These are phyloP conservation scores for Polyergus mexicanus DNA, from an alignment of 1,140 invertebrate species.

Conservation along the genomic window DNA sequence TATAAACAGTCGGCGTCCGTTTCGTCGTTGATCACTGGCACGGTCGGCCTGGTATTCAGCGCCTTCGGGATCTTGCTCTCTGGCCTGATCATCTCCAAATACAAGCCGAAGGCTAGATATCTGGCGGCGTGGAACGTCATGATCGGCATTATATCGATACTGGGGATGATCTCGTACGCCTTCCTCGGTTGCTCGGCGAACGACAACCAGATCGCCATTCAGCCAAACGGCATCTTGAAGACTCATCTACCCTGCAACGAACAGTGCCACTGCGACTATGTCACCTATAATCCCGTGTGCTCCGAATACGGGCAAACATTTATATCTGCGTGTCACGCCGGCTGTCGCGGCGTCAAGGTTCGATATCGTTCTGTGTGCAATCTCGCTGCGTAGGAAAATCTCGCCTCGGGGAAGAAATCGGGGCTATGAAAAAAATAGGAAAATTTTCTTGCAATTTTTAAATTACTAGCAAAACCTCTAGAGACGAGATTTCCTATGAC, in stretches of 20 bases:
- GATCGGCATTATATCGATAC: conserved; percentile 89
- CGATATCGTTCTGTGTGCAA: conserved; percentile 36
- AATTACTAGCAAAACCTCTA: neutral
- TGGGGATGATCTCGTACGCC: conserved; percentile 90
- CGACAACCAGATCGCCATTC: conserved; percentile 87
- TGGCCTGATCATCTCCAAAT: conserved; percentile 90
- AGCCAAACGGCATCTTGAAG: conserved; percentile 84
- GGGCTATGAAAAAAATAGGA: neutral
- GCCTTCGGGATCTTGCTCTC: conserved; percentile 90
- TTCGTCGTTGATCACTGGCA: conserved; percentile 90
- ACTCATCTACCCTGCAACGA: conserved; percentile 88
- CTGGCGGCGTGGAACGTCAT: conserved; percentile 92
- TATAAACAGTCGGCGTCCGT: conserved; percentile 91
- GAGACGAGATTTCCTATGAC: neutral
- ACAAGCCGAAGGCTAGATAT: conserved; percentile 90
- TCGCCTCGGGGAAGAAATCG: neutral
- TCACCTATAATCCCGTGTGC: conserved; percentile 91
- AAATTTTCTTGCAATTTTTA: neutral
- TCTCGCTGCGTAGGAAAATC: neutral
- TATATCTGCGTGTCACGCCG: conserved; percentile 91
- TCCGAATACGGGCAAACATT: conserved; percentile 88
- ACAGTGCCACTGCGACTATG: conserved; percentile 89
- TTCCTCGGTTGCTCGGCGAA: conserved; percentile 90
- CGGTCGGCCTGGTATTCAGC: conserved; percentile 91
- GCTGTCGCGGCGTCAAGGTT: conserved; percentile 86